Conservation (phyloP, 2,888 invertebrate genomes). For the Drepana falcataria region DNA sequence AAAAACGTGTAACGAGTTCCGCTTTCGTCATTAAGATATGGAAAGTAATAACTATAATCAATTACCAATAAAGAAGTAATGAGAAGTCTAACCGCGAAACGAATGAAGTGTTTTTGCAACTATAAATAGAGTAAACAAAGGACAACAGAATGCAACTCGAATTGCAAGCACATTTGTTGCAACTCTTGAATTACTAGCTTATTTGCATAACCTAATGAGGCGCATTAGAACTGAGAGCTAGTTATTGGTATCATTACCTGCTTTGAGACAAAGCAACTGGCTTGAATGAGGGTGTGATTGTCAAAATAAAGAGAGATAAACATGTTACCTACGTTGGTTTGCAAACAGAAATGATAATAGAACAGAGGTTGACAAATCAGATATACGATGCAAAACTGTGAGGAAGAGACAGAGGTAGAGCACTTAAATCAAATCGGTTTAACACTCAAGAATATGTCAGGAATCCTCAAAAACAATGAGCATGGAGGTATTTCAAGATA, state of each 20-base stretch:
- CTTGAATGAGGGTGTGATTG: no score
- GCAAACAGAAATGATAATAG: no score
- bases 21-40: background rate
- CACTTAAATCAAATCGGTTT: no score
- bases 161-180: constrained; percentile 19
- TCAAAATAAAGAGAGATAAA: background rate
- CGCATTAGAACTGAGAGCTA: constrained; percentile 9
- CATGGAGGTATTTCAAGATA: no score
- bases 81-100: background rate
- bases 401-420: no score
- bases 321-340: no score
- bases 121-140: background rate
- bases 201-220: constrained; percentile 35
- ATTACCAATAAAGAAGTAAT: background rate
- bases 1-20: background rate
- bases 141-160: constrained; percentile 9
- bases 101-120: background rate
- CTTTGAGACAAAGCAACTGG: constrained; percentile 10
- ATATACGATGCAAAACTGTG: no score
- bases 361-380: no score
- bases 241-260: constrained; percentile 23
- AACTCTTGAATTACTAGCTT: constrained; percentile 10
- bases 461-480: no score
- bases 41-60: background rate
- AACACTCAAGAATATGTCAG: no score